Percentiles rank a stretch among this genome's conserved stretches.
Conservation (phyloP, 2,113 vertebrate genomes). For the Jacana jacana region DNA sequence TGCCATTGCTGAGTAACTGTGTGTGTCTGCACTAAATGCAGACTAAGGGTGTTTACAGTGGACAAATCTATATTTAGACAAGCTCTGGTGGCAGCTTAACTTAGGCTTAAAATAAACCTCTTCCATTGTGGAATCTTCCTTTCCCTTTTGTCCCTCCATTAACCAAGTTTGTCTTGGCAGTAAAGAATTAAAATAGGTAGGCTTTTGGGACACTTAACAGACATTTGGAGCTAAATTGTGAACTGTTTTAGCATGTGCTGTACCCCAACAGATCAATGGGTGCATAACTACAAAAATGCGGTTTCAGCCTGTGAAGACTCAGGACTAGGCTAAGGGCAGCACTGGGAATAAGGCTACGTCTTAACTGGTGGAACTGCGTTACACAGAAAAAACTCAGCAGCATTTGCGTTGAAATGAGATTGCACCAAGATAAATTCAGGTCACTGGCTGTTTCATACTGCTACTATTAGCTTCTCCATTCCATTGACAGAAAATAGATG, state of each 20-base stretch:
- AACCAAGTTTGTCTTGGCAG: neutral
- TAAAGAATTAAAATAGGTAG: neutral
- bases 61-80: constrained; percentile 41
- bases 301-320: neutral
- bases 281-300: neutral
- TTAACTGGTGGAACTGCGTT: neutral
- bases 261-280: neutral
- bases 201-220: neutral
- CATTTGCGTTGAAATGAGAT: neutral
- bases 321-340: neutral
- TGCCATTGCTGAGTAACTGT: constrained; percentile 9
- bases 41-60: constrained; percentile 34
- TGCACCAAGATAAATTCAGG: neutral
- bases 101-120: constrained; percentile 25
- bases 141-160: neutral
- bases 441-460: neutral
- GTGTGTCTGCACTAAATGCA: neutral
- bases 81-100: constrained; percentile 9
- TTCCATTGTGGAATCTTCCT: neutral
- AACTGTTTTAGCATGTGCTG: neutral
- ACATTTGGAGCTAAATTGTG: neutral
- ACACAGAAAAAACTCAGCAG: neutral
- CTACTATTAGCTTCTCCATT: neutral
- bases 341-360: neutral
- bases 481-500: neutral